These are phyloP conservation scores for Tauraco hartlaubi DNA, from an alignment of 2,797 vertebrate genomes.

Conservation along the genomic window DNA sequence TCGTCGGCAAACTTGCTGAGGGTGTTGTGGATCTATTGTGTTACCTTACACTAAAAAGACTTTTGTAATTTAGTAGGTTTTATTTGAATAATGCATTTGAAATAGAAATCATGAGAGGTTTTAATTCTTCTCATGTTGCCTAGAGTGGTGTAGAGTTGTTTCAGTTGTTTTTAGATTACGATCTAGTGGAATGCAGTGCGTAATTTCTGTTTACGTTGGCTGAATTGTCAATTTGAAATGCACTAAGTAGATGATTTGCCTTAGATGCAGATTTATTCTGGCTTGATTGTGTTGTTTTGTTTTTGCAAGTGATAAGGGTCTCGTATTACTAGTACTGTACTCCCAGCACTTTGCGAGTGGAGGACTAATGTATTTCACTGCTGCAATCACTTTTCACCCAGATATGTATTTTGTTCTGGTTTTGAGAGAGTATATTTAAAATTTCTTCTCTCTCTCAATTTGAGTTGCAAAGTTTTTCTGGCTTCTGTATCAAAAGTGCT, in stretches of 20 bases:
- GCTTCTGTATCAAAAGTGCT: neutral
- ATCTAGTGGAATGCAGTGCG: neutral
- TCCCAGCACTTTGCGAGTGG: neutral
- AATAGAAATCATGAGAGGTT: neutral
- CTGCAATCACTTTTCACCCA: neutral
- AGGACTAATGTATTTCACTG: neutral
- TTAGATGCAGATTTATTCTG: constrained; percentile 1
- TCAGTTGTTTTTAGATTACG: neutral
- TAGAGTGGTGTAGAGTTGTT: neutral
- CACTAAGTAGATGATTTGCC: neutral
- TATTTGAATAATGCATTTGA: neutral
- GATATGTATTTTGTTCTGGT: neutral
- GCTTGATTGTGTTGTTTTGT: neutral
- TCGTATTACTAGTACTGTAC: neutral
- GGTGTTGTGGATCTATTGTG: neutral
- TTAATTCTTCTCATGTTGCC: neutral
- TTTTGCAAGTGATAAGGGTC: neutral
- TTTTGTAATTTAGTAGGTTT: neutral
- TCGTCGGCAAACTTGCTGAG: no score
- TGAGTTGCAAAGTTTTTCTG: neutral
- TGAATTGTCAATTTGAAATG: neutral
- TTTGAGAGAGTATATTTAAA: neutral
- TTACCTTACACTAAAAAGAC: neutral
- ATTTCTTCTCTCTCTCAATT: neutral
- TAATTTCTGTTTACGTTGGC: constrained; percentile 22